These are phyloP conservation scores for Alouatta palliata DNA, from an alignment of 2,113 vertebrate genomes.

Conservation along the genomic window DNA sequence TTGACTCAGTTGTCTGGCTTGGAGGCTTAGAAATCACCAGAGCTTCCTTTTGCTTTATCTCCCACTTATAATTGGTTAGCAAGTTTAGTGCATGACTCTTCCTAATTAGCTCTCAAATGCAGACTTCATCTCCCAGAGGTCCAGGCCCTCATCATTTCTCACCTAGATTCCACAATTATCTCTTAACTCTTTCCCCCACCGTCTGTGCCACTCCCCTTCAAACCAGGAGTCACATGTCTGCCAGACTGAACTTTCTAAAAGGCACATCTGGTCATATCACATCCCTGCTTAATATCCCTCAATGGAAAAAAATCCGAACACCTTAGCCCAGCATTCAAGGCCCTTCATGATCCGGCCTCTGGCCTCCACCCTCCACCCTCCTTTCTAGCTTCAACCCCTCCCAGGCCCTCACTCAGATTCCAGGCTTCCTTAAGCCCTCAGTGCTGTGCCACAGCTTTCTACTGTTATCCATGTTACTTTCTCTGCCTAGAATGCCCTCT, in stretches of 20 bases:
- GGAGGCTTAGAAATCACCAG: neutral
- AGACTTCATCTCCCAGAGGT: constrained; percentile 41
- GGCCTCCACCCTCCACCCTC: too few species aligned
- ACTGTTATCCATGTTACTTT: neutral
- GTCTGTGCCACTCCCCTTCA: fast-evolving
- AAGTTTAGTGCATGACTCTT: neutral
- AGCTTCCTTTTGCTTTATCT: neutral
- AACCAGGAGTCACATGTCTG: neutral
- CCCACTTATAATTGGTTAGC: neutral
- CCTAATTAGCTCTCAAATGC: constrained; percentile 44
- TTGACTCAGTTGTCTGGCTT: neutral
- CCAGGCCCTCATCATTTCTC: neutral
- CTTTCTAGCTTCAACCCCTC: neutral
- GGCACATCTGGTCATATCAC: too few species aligned
- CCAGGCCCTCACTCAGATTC: neutral
- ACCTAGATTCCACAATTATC: constrained; percentile 59
- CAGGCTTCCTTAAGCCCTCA: neutral
- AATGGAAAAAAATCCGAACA: neutral
- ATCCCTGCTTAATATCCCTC: neutral
- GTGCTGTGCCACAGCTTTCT: fast-evolving
- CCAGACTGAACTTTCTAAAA: neutral
- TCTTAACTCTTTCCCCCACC: neutral
- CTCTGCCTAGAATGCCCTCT: neutral
- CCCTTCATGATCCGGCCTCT: neutral
- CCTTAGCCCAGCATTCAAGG: fast-evolving